Evolutionary conservation across 2,888 invertebrate genomes (phyloP).

Genomic region (Pherbina coryleti): DNA sequence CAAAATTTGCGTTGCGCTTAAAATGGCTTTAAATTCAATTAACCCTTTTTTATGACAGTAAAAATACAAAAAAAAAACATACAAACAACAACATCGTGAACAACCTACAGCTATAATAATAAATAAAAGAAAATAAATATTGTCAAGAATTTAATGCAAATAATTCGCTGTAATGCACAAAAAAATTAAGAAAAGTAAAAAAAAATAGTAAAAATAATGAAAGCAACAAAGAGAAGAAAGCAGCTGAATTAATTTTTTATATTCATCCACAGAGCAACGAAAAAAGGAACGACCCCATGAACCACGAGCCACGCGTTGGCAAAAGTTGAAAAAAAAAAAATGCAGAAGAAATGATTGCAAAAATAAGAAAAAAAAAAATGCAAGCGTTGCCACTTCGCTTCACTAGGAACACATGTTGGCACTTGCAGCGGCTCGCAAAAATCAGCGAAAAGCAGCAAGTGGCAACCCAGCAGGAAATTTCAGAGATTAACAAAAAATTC

Average conservation of each 20-base stretch:
- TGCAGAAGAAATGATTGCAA: neutral
- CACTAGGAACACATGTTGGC: conserved; percentile 30
- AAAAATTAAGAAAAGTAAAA: neutral
- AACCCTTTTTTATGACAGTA: conserved; percentile 3
- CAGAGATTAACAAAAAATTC: neutral
- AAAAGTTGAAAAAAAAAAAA: too few species aligned
- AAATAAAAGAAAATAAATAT: neutral
- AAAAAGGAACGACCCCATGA: neutral
- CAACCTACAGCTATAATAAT: neutral
- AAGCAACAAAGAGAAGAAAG: neutral
- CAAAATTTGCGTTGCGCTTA: conserved; percentile 10
- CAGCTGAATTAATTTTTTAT: conserved; percentile 18
- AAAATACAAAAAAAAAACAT: neutral
- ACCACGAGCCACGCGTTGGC: neutral
- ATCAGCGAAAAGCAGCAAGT: neutral
- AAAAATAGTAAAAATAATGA: neutral
- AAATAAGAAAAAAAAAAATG: neutral
- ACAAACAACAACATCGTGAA: conserved; percentile 9
- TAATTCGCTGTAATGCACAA: conserved; percentile 23
- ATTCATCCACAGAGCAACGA: neutral
- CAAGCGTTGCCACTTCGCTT: conserved; percentile 32
- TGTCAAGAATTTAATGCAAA: conserved; percentile 25
- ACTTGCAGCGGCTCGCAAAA: neutral
- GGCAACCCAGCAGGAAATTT: conserved; percentile 7
- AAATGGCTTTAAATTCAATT: conserved; percentile 30